Conservation (phyloP, 2,797 vertebrate species). For the Anolis apletophallus region DNA sequence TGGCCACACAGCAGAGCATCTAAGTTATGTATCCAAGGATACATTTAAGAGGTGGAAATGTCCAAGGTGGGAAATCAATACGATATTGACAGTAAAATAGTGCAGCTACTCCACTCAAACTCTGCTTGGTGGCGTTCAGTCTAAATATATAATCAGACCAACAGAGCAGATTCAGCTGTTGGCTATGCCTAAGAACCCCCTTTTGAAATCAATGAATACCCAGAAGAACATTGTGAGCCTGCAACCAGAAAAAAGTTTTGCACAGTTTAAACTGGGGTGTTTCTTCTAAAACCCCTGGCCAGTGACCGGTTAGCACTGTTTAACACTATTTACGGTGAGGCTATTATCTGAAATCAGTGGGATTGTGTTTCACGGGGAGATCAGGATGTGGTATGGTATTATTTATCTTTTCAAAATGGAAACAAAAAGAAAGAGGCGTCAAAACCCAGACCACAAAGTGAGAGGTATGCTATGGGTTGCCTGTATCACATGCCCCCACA, state of each 20-base stretch:
- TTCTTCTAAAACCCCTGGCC: background rate
- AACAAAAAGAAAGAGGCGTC: background rate
- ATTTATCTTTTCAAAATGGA: background rate
- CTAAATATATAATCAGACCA: background rate
- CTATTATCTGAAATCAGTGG: background rate
- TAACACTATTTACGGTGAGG: background rate
- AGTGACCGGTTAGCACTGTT: background rate
- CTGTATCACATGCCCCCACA: background rate
- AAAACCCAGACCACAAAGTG: accelerated
- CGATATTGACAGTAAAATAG: background rate
- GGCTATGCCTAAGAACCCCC: background rate
- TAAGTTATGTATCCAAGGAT: background rate
- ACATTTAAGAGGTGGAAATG: conserved; percentile 10
- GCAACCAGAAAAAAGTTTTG: background rate
- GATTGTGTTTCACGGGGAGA: background rate
- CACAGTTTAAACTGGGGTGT: background rate
- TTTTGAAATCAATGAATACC: conserved; percentile 17
- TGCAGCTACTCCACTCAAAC: background rate
- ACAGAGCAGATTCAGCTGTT: background rate
- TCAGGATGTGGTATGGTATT: accelerated
- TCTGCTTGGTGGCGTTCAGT: background rate
- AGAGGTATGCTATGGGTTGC: too few relatives aligned
- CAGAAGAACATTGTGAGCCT: background rate
- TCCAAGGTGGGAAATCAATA: background rate
- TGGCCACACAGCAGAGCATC: background rate